Base-by-base conservation (phyloP, 2,797 vertebrate species). In the Girardinus metallicus region DNA sequence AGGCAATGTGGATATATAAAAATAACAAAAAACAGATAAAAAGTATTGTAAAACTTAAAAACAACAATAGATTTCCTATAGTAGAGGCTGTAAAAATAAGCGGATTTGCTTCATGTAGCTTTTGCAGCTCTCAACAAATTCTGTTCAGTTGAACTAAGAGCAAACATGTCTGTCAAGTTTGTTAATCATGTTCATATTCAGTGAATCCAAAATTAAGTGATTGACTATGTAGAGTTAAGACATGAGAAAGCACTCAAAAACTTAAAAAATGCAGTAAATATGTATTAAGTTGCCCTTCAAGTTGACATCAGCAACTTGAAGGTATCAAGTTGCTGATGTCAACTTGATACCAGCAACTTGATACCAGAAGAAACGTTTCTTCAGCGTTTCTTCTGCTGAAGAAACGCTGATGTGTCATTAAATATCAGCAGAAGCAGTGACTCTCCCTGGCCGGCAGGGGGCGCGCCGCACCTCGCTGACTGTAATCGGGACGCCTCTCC, bases 391-490 rank as follows among this genome's bases (percentile, higher is more conserved):
- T n/a, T n/a, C n/a, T n/a, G n/a, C 53, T 62, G 13, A 13, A 26
- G 53, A 26, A 55, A n/a, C 53, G 10, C 26, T 55, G 9, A 53
- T 31, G 5, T 62, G 4, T 41, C 9, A 39, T 26, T 6, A 41
- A 39, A 21, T 66, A 4, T 15, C 21, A 6, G 34, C 11, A 55
- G n/a, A 4, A 74, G 41, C 34, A 57, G 13, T 60, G 29, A 2
- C n/a, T 15, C 3, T 18, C 15, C 15, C 11, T 53, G 0, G 47
- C 47, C 83, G n/a, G 49, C n/a, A 16, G 86, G 72, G 31, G 81
- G 79, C 71, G 81, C 77, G 39, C 64, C 4, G 18, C 16, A 1
- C 36, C 34, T 41, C 64, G 2, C 36, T 23, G 36, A 41, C 64
- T 39, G 34, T 12, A 41, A 66, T 41, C 49, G 64, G 34, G 34